Evolutionary conservation across 2,888 invertebrate species (phyloP).

Genomic region (Tetragonula carbonaria): DNA sequence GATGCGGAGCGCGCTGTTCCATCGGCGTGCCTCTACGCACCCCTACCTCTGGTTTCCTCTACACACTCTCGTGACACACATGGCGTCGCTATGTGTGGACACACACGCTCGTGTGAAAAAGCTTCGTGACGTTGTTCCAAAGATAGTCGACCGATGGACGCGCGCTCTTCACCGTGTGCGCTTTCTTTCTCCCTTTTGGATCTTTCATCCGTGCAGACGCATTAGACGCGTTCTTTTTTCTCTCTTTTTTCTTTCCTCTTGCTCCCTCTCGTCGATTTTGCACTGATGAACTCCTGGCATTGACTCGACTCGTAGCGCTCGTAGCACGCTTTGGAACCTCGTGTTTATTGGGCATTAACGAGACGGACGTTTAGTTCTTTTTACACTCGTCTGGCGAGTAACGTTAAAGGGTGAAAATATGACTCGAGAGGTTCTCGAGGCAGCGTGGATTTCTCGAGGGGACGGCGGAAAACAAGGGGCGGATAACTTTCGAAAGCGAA

Average conservation of each 20-base stretch:
- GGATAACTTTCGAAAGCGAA: background rate
- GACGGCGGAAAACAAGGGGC: background rate
- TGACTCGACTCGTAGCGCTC: background rate
- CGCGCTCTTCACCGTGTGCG: background rate
- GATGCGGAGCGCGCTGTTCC: conserved; percentile 49
- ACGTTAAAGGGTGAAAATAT: background rate
- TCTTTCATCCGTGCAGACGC: conserved; percentile 15
- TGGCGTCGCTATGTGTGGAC: background rate
- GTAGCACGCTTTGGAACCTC: background rate
- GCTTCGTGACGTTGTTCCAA: conserved; percentile 4
- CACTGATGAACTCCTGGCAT: conserved; percentile 25
- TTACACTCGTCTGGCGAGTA: background rate
- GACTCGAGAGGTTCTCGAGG: too few species aligned
- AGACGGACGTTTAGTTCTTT: background rate
- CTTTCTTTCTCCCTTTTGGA: background rate
- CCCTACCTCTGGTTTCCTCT: background rate
- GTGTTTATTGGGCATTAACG: conserved; percentile 7
- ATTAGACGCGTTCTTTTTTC: conserved; percentile 1
- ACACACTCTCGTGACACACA: conserved; percentile 2
- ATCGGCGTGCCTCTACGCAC: background rate
- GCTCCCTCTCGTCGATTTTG: background rate
- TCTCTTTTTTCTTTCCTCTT: background rate
- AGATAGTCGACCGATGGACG: conserved; percentile 39
- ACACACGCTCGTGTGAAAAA: background rate
- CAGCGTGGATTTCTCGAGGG: background rate